Percentiles rank a stretch among this genome's conserved stretches.
These are phyloP conservation scores for Pogona vitticeps DNA, from an alignment of 2,113 vertebrate species.

Conservation along the genomic window DNA sequence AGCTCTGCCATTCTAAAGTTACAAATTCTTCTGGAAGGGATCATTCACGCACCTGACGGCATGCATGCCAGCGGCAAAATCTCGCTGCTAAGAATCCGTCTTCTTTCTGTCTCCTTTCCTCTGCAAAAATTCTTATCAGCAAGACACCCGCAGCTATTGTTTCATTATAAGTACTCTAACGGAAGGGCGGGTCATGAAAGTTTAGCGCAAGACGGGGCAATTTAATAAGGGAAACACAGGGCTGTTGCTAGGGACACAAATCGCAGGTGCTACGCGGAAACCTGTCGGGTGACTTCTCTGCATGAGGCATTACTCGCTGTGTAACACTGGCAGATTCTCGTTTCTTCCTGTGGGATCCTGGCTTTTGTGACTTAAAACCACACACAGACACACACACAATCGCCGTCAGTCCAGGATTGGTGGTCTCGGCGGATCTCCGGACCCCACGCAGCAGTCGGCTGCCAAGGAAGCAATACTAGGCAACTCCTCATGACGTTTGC, in stretches of 20 bases:
- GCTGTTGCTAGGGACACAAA: accelerated
- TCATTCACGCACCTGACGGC: background rate
- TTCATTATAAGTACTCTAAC: background rate
- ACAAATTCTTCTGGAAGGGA: too few species aligned
- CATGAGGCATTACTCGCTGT: background rate
- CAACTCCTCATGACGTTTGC: background rate
- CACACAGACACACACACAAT: too few species aligned
- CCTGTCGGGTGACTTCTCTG: background rate
- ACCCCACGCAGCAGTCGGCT: background rate
- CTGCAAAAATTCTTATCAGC: background rate
- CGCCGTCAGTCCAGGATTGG: background rate
- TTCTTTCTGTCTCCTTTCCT: background rate
- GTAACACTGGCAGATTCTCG: background rate
- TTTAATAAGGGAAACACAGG: background rate
- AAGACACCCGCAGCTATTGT: background rate
- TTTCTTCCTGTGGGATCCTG: background rate
- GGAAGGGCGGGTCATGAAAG: background rate
- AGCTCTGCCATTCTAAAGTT: too few species aligned
- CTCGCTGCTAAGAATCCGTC: too few species aligned
- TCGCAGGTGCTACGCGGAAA: background rate
- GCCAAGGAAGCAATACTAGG: background rate
- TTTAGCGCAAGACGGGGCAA: background rate
- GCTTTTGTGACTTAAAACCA: background rate
- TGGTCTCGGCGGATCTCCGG: too few species aligned
- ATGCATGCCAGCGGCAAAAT: too few species aligned